These are phyloP conservation scores for Tauraco erythrolophus DNA, from an alignment of 2,113 vertebrate genomes.

Conservation along the genomic window DNA sequence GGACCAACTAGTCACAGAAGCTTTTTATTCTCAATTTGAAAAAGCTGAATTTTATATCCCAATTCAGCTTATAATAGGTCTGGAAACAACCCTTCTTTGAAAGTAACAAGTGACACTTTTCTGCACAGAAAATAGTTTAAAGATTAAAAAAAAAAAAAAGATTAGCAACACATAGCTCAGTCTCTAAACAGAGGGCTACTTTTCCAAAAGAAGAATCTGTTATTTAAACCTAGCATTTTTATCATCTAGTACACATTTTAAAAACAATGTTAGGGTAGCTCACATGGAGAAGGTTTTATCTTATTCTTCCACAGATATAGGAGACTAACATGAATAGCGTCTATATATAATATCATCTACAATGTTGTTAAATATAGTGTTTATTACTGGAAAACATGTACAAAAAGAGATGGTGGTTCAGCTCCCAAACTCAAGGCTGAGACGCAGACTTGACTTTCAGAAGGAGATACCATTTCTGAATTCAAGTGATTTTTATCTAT, in stretches of 20 bases:
- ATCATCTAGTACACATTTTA: neutral
- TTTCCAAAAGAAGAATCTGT: neutral
- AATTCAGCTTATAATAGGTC: neutral
- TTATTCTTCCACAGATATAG: neutral
- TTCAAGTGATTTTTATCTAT: neutral
- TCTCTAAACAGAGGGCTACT: neutral
- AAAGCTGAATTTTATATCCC: neutral
- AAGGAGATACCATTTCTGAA: neutral
- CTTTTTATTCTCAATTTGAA: neutral
- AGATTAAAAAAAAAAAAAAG: neutral
- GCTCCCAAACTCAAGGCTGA: neutral
- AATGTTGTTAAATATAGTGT: neutral
- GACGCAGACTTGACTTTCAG: neutral
- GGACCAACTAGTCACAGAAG: neutral
- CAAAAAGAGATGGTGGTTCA: neutral
- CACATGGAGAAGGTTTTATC: neutral
- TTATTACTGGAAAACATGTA: neutral
- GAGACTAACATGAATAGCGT: neutral
- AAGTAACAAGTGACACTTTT: neutral
- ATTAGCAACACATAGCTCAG: neutral
- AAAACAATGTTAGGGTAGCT: neutral
- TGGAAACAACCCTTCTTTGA: neutral
- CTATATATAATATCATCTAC: neutral
- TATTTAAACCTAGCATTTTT: neutral
- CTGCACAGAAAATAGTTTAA: neutral